Evolutionary conservation across 2,888 invertebrate species (phyloP), one percentile per base, ranked within the genome.

Genomic region (Malthinus seriepunctatus): DNA sequence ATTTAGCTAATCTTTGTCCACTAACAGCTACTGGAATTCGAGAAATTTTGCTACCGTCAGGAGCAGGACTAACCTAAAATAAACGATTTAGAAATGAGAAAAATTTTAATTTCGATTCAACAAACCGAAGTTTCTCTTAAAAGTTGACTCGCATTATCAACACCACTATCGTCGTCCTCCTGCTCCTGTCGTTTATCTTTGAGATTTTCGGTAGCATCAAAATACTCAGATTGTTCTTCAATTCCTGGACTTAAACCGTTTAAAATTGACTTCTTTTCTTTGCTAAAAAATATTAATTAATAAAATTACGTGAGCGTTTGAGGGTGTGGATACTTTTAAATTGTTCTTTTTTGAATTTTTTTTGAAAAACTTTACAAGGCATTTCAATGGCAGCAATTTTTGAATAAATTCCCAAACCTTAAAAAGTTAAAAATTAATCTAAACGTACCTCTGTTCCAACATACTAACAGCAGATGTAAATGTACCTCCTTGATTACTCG

Each of bases 191-290:
- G 68, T 66, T 77, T 78, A 65, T 78, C 76, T 63, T 74, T 76
- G 23, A 78, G 76, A 71, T 87, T 88, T 66, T 89, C 89, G 1
- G 90, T 86, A 3, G 91, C 91, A 79, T 92, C 91, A 75, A 89
- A 91, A 77, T 92, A 92, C 10, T 91, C 82, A 6, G 91, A 91
- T 6, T 87, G 82, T 60, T 91, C 91, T 53, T 91, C 91, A 63
- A 84, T 81, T 67, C 86, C 87, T 31, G 85, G 83, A 80, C 83
- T 80, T 57, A 79, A 80, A 63, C 82, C 82, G 56, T 79, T 79
- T 39, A 73, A 80, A 72, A 66, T 80, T 73, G 68, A 70, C 58
- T 71, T 68, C 63, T 69, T 71, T 54, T 76, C 75, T 67, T 73
- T 69, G 39, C 65, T 76, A 60, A 11, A 63, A 65, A 50, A 1